Evolutionary conservation across 2,113 vertebrate species (phyloP).

Genomic region (Neoarius graeffei): DNA sequence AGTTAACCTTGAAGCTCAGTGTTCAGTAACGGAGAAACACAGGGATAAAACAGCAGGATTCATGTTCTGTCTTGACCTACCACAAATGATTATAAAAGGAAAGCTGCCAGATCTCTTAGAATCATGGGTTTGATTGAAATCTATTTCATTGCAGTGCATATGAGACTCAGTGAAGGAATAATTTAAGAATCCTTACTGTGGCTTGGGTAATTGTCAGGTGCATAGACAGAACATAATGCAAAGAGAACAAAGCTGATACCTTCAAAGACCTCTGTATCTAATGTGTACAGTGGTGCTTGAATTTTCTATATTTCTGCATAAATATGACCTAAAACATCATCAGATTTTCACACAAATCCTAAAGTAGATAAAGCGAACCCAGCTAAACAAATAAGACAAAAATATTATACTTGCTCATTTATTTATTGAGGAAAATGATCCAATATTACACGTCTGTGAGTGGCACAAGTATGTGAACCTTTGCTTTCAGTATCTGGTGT

Average conservation of each 20-base stretch:
- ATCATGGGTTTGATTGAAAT: neutral
- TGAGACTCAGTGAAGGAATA: slow-evolving; percentile 26
- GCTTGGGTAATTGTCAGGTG: slow-evolving; percentile 34
- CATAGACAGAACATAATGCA: neutral
- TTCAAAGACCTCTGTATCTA: slow-evolving; percentile 30
- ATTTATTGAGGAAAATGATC: too few relatives aligned
- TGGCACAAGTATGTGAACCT: too few relatives aligned
- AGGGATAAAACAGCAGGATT: slow-evolving; percentile 14
- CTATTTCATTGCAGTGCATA: slow-evolving; percentile 9
- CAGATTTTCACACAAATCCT: too few relatives aligned
- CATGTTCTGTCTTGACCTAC: neutral
- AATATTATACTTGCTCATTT: too few relatives aligned
- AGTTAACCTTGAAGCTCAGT: slow-evolving; percentile 11
- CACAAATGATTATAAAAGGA: neutral
- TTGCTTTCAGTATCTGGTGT: too few relatives aligned
- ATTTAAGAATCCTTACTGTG: slow-evolving; percentile 24
- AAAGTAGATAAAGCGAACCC: too few relatives aligned
- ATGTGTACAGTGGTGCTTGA: neutral
- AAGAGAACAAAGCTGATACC: slow-evolving; percentile 31
- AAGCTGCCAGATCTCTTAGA: neutral
- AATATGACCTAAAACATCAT: too few relatives aligned
- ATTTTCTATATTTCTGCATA: too few relatives aligned
- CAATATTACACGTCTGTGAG: too few relatives aligned
- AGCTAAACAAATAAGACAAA: too few relatives aligned
- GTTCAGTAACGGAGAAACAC: slow-evolving; percentile 5